Base-by-base conservation (phyloP, 2,113 vertebrate species). In the Etheostoma cragini region DNA sequence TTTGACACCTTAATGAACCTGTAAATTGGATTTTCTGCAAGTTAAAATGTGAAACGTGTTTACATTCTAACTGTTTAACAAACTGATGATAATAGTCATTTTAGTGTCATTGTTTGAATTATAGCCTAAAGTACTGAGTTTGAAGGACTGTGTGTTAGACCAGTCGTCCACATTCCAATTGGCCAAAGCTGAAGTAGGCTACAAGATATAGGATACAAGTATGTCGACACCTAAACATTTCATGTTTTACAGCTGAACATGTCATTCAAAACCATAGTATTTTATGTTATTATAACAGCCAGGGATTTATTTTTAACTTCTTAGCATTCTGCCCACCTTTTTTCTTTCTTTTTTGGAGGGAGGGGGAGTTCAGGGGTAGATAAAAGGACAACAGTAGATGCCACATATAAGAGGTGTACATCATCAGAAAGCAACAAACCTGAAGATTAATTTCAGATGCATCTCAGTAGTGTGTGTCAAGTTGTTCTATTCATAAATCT, bases 1-100 rank as follows among this genome's bases (percentile, higher is more conserved):
- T 3, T 46, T 74, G 63, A 80, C 89, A 91, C 85, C 91, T 91
- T 83, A 80, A 67, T 82, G 17, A 84, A 72, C 42, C 56, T 75
- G 60, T 80, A 54, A 85, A 81, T 63, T 71, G 10, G 14, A 49
- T 68, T 21, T 42, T 56, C 53, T 17, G 13, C 4, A 30, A 76
- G n/a, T 53, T 47, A 6, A 35, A 76, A 76, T 86, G 72, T 72
- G 53, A 75, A 81, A 67, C 65, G 72, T 76, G 68, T 88, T 82
- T 66, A 21, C 56, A 64, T 75, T 79, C 4, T 66, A 54, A 78
- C 72, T 33, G 73, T 80, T 57, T 83, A 91, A 90, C 90, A 86
- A 90, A 92, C 1, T 72, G 4, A 30, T 57, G 22, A 69, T 24
- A 47, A 72, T 56, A 12, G 0, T 26, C 10, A 15, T 62, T 30